These are phyloP conservation scores for Acipenser transmontanus DNA, from an alignment of 2,797 vertebrate genomes.

Conservation along the genomic window DNA sequence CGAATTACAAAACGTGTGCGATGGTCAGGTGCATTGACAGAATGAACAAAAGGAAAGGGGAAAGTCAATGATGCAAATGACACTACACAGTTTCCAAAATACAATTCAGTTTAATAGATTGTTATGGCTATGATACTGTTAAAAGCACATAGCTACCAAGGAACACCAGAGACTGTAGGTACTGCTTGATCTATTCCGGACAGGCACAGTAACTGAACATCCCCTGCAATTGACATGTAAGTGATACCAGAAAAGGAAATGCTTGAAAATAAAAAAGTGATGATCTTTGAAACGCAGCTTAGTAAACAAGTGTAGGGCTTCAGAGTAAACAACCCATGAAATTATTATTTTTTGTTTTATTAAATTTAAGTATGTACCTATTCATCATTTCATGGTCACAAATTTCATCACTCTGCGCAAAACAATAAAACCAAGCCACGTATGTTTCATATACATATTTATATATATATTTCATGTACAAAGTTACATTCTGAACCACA, in stretches of 20 bases:
- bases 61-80: constrained; percentile 19
- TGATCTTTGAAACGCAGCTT: constrained; percentile 46
- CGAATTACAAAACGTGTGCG: too few relatives aligned
- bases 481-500: constrained; percentile 97
- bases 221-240: not conserved
- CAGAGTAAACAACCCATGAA: constrained; percentile 16
- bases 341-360: constrained; percentile 7
- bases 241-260: constrained; percentile 7
- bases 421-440: constrained; percentile 41
- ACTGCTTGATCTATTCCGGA: constrained; percentile 10
- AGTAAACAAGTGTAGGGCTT: constrained; percentile 28
- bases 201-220: constrained; percentile 4
- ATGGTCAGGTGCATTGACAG: not conserved
- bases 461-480: constrained; percentile 91
- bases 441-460: constrained; percentile 83
- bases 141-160: constrained; percentile 26
- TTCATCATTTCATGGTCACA: not conserved
- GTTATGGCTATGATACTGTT: constrained; percentile 46
- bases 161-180: constrained; percentile 20
- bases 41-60: not conserved
- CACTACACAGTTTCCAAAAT: constrained; percentile 29
- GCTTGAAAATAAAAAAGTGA: constrained; percentile 9
- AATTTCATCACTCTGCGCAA: constrained; percentile 17
- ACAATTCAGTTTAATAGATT: constrained; percentile 55
- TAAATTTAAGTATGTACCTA: constrained; percentile 2